phyloP scores from a whole-genome alignment of 2,888 invertebrate genomes.

The Drosophila mayaguana region DNA sequence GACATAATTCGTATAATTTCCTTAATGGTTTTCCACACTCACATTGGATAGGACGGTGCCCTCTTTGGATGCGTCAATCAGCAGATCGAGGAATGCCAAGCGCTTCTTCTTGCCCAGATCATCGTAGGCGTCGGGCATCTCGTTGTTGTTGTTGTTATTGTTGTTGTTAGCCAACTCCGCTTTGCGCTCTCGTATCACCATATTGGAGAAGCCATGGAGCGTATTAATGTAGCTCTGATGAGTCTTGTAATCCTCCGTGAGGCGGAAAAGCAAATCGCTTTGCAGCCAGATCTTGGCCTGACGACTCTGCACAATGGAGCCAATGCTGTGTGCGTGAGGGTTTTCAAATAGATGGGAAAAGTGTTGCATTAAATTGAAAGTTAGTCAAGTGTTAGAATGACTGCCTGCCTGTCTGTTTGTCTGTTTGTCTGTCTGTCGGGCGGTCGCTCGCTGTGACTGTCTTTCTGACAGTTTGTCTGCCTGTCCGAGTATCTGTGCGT shows the following conservation, averaged over 20 bases:
- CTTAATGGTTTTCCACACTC: neutral
- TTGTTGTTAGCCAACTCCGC: slow-evolving; percentile 82
- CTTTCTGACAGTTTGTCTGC: slow-evolving; percentile 15
- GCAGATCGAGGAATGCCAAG: slow-evolving; percentile 87
- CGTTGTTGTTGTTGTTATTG: slow-evolving; percentile 74
- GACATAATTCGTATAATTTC: neutral
- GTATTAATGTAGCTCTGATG: slow-evolving; percentile 86
- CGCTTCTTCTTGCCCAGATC: slow-evolving; percentile 86
- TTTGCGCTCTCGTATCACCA: slow-evolving; percentile 86
- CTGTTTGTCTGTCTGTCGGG: slow-evolving; percentile 3
- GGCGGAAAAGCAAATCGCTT: slow-evolving; percentile 87
- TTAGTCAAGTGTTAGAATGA: slow-evolving; percentile 70
- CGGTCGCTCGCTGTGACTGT: slow-evolving; percentile 16
- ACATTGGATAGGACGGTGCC: slow-evolving; percentile 85
- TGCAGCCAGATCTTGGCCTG: slow-evolving; percentile 88
- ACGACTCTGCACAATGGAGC: slow-evolving; percentile 86
- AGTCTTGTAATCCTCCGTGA: slow-evolving; percentile 86
- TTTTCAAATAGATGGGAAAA: slow-evolving; percentile 45
- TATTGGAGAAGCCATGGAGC: slow-evolving; percentile 86
- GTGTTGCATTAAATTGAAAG: slow-evolving; percentile 79
- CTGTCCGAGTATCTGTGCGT: slow-evolving; percentile 44
- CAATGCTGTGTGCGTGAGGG: slow-evolving; percentile 83
- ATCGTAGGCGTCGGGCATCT: slow-evolving; percentile 75
- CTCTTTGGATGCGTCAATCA: slow-evolving; percentile 86
- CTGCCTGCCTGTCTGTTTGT: slow-evolving; percentile 9